Base-by-base conservation (phyloP, 1,140 invertebrate species). In the Sitobion miscanthi region DNA sequence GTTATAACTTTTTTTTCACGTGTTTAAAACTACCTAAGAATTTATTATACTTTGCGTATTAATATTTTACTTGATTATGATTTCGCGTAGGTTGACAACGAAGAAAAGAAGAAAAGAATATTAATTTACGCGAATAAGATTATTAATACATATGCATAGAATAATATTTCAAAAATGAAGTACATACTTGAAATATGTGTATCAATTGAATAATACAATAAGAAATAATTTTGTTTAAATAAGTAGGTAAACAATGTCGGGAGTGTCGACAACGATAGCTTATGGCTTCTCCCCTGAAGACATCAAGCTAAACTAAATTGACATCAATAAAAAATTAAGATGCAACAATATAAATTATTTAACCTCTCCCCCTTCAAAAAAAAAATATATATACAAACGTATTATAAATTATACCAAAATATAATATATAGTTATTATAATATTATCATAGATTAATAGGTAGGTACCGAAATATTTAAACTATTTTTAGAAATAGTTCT, bases 101-200 rank as follows among this genome's bases (percentile, higher is more conserved):
- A 0, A 3, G 17, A 17, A n/a, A n/a, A n/a, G 42, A 0, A 3
- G 17, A 17, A n/a, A n/a, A n/a, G 9, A n/a, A 69, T n/a, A 11
- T 69, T 11, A 69, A 69, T 69, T n/a, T 30, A 30, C 9, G 11
- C 9, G 11, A 30, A n/a, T 14, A 14, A 1, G 8, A 30, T 30
- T 30, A 69, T n/a, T 30, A 30, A 30, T 30, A 69, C 11, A n/a
- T 11, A n/a, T 69, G 25, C 8, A 30, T 8, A 4, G 62, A 1
- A 69, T 69, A 30, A 30, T 62, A 30, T 14, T 69, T 30, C 25
- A 77, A n/a, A 77, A n/a, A 17, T 77, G 5, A 42, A 4, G 2
- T 42, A n/a, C n/a, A 4, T 77, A 69, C 4, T 17, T 77, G 7
- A 2, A 54, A 62, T 77, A 54, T 54, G 5, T 4, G 7, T n/a